Base-by-base conservation (phyloP, 2,113 vertebrate species). In the Poecilia latipinna region DNA sequence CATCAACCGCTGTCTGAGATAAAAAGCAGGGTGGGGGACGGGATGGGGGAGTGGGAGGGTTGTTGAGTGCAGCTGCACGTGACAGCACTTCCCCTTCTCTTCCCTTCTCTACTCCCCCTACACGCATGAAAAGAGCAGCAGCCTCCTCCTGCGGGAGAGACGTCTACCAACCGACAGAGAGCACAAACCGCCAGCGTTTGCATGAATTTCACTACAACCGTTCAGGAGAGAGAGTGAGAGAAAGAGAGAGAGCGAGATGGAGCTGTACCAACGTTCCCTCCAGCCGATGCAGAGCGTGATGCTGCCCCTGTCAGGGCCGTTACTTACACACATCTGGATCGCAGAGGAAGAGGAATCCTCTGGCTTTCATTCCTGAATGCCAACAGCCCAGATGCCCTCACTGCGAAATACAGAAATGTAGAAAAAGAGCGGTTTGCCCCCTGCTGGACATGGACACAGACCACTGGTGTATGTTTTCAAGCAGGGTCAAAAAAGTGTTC, bases 1-100 rank as follows among this genome's bases (percentile, higher is more conserved):
- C 89, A 92, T 84, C 90, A 89, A 80, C 85, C 48, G 73, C 89
- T 72, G 89, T 92, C 86, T 92, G 89, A 79, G 81, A 44, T 44
- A 72, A 72, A 44, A 65, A 61, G 48, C 35, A 24, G 5, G 31
- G 51, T 19, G 44, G 61, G 62, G 77, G 84, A 35, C 1, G 15
- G 44, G 4, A 48, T 48, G 17, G 17, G 17, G 39, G 44, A 0
- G 15, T 4, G 42, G 13, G 44, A 48, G 39, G 39, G 17, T 17
- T 48, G 13, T 48, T 5, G 48, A 76, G 75, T 82, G 84, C 89
- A 85, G 86, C 82, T 91, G 87, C 82, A 85, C 60, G 48, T 70
- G 68, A 73, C 75, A 75, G 70, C 75, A 51, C 86, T 76, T 78
- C 83, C 79, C 66, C 61, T 60, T 78, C 62, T 35, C 12, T 8